phyloP scores from a whole-genome alignment of 1,140 invertebrate genomes.

The Bombus waltoni region DNA sequence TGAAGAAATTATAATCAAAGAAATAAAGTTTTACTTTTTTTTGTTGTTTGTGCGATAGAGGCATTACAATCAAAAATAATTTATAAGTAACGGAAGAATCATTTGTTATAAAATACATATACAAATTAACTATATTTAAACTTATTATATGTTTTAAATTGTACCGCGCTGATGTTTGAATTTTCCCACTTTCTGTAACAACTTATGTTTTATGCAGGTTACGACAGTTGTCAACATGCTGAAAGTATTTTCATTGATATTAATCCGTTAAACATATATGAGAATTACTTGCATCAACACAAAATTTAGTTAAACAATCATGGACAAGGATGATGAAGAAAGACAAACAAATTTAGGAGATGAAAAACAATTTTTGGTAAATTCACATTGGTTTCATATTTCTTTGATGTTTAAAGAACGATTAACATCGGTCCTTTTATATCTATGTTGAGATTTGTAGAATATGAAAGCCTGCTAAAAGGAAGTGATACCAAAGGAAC shows the following conservation, averaged over 20 bases:
- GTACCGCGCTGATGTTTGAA: neutral
- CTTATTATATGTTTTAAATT: neutral
- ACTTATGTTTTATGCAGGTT: slow-evolving; percentile 10
- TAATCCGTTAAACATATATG: neutral
- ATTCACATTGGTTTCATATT: neutral
- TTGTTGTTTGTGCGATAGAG: too few relatives aligned
- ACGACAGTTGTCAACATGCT: neutral
- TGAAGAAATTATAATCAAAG: neutral
- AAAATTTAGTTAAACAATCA: slow-evolving; percentile 26
- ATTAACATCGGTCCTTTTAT: neutral
- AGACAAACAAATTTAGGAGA: slow-evolving; percentile 36
- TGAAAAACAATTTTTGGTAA: slow-evolving; percentile 47
- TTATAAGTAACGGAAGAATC: neutral
- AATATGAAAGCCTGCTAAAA: slow-evolving; percentile 5
- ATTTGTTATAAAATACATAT: neutral
- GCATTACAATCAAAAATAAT: neutral
- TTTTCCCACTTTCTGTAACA: neutral
- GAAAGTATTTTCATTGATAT: neutral
- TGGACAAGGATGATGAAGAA: slow-evolving; percentile 7
- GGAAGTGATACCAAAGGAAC: slow-evolving; percentile 23
- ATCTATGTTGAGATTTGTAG: neutral
- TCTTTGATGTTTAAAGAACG: neutral
- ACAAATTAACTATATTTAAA: neutral
- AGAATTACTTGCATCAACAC: neutral
- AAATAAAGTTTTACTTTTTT: neutral